These are phyloP conservation scores for Cheilosia grossa DNA, from an alignment of 2,888 invertebrate genomes.

Conservation along the genomic window DNA sequence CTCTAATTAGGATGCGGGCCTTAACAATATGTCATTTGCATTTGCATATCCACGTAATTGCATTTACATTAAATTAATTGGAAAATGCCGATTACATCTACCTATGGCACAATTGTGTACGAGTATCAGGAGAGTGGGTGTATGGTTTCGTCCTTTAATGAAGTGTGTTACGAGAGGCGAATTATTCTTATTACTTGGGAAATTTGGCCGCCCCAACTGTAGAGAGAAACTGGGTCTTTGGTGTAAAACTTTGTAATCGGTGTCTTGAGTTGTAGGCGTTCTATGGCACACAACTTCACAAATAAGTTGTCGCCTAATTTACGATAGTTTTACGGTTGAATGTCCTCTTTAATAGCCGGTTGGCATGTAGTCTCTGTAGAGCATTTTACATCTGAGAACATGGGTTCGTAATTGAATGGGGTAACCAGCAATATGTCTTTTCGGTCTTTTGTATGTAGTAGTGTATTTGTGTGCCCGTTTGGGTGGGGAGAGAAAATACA, in stretches of 20 bases:
- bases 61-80: slow-evolving; percentile 74
- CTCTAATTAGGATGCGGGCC: slow-evolving; percentile 73
- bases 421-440: slow-evolving; percentile 11
- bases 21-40: slow-evolving; percentile 71
- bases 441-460: slow-evolving; percentile 1
- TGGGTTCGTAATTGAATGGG: slow-evolving; percentile 24
- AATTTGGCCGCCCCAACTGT: background rate
- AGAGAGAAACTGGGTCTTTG: slow-evolving; percentile 1
- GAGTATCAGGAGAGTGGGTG: background rate
- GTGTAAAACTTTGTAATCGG: slow-evolving; percentile 16
- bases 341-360: slow-evolving; percentile 25
- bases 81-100: slow-evolving; percentile 68
- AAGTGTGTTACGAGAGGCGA: slow-evolving; percentile 31
- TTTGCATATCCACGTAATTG: slow-evolving; percentile 65
- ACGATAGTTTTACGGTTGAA: slow-evolving; percentile 14
- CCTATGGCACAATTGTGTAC: slow-evolving; percentile 20
- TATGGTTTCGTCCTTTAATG: slow-evolving; percentile 8
- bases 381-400: background rate
- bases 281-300: slow-evolving; percentile 2
- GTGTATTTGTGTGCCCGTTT: background rate
- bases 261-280: slow-evolving; percentile 23
- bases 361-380: slow-evolving; percentile 4
- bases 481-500: background rate
- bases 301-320: slow-evolving; percentile 41
- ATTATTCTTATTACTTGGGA: slow-evolving; percentile 41